Percentiles rank a stretch among this genome's conserved stretches.
Conservation (phyloP, 2,797 vertebrate species). For the Helarctos malayanus region DNA sequence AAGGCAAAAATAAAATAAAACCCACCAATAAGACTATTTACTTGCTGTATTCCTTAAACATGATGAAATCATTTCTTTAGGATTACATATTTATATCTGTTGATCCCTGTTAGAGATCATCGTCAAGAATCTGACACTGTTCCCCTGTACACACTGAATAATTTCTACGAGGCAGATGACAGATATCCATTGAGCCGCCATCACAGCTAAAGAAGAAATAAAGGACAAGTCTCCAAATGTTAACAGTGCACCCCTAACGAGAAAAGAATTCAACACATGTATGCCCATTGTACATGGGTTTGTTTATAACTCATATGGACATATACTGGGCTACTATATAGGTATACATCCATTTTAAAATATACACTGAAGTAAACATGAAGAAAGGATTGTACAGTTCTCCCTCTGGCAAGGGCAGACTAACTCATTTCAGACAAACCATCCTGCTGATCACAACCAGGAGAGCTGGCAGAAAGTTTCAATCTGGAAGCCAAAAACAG, state of each 20-base stretch:
- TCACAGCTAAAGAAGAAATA: not conserved
- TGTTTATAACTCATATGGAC: rapidly evolving
- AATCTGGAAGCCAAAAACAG: not conserved
- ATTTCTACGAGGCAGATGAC: not conserved
- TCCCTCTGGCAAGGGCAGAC: not conserved
- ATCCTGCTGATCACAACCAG: not conserved
- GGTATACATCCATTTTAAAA: not conserved
- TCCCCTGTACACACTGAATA: not conserved
- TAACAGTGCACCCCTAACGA: not conserved
- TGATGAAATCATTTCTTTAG: not conserved
- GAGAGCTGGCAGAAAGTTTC: not conserved
- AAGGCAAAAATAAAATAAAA: not conserved
- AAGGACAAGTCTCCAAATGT: not conserved
- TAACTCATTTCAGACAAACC: not conserved
- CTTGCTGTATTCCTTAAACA: not conserved
- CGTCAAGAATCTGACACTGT: not conserved
- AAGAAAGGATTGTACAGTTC: not conserved
- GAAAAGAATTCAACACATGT: not conserved
- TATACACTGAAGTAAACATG: not conserved
- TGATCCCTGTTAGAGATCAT: not conserved
- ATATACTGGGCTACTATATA: not conserved
- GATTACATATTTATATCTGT: not conserved
- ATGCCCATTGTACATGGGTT: too few relatives aligned
- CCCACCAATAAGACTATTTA: not conserved
- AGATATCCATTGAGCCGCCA: not conserved